Conservation (phyloP, 2,888 invertebrate species). For the Thereva unica region DNA sequence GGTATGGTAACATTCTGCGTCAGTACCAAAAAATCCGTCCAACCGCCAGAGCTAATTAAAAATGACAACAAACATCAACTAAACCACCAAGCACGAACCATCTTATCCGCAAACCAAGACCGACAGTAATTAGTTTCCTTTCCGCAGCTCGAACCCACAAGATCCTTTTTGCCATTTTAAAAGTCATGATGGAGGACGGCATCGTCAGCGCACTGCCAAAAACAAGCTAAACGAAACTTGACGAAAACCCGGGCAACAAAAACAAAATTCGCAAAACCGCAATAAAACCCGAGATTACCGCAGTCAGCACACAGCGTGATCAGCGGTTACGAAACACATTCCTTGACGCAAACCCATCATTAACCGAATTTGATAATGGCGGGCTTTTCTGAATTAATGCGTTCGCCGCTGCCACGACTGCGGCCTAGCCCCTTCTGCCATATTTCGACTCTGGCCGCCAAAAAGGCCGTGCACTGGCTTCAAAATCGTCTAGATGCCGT, state of each 20-base stretch:
- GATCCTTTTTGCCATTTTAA: too few species aligned
- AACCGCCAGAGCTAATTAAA: too few species aligned
- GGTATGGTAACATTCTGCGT: too few species aligned
- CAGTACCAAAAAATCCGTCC: too few species aligned
- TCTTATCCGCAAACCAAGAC: too few species aligned
- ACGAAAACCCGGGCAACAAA: constrained; percentile 6
- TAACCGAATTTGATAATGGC: constrained; percentile 42
- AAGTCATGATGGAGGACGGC: too few species aligned
- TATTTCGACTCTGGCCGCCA: background rate
- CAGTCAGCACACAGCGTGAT: background rate
- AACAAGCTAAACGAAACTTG: background rate
- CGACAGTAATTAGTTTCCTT: too few species aligned
- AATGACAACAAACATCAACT: too few species aligned
- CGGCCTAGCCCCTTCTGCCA: constrained; percentile 27
- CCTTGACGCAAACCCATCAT: constrained; percentile 38
- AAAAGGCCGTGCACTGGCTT: constrained; percentile 18
- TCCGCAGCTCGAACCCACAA: too few species aligned
- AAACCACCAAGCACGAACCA: too few species aligned
- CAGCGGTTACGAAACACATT: constrained; percentile 34
- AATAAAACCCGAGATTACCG: constrained; percentile 4
- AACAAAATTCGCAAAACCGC: background rate
- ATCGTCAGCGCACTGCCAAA: background rate
- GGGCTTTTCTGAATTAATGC: constrained; percentile 27
- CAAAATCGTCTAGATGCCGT: constrained; percentile 18
- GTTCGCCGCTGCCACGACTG: constrained; percentile 18